Conservation (phyloP, 2,888 invertebrate genomes). For the Amiota communis region DNA sequence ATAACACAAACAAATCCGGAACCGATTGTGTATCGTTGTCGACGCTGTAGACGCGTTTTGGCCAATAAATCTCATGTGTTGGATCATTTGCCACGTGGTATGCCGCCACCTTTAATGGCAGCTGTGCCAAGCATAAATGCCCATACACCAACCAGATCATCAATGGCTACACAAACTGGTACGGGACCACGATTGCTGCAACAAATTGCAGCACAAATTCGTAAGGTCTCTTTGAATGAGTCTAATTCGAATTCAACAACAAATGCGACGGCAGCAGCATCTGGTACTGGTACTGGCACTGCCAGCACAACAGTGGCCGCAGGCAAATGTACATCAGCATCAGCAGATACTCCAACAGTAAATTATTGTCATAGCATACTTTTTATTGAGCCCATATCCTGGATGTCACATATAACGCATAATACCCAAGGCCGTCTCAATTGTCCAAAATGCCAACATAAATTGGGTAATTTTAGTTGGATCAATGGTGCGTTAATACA, state of each 20-base stretch:
- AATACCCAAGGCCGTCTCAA: slow-evolving; percentile 86
- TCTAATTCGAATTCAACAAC: no score
- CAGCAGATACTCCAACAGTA: no score
- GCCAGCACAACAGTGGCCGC: slow-evolving; percentile 32
- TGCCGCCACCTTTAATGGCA: neutral
- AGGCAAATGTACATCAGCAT: slow-evolving; percentile 36
- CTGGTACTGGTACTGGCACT: slow-evolving; percentile 37
- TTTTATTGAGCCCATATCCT: slow-evolving; percentile 91
- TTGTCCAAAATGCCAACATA: slow-evolving; percentile 88
- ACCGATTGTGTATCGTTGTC: slow-evolving; percentile 88
- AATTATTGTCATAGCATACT: slow-evolving; percentile 80
- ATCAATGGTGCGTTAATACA: slow-evolving; percentile 78
- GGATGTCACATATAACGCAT: slow-evolving; percentile 86
- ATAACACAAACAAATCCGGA: slow-evolving; percentile 84
- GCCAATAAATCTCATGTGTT: slow-evolving; percentile 87
- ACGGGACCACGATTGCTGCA: slow-evolving; percentile 60
- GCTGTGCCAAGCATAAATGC: neutral
- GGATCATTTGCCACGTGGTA: slow-evolving; percentile 75
- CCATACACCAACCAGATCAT: neutral
- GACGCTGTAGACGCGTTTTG: slow-evolving; percentile 86
- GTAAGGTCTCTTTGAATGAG: slow-evolving; percentile 57
- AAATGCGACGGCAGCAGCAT: slow-evolving; percentile 25
- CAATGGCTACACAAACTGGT: slow-evolving; percentile 22
- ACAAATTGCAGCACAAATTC: slow-evolving; percentile 65
- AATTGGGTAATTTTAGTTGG: slow-evolving; percentile 94